A percentile compares a stretch with the other conserved stretches of the same genome.
phyloP scores from a whole-genome alignment of 64 coral and sea anemone species.

The Montipora capricornis region DNA sequence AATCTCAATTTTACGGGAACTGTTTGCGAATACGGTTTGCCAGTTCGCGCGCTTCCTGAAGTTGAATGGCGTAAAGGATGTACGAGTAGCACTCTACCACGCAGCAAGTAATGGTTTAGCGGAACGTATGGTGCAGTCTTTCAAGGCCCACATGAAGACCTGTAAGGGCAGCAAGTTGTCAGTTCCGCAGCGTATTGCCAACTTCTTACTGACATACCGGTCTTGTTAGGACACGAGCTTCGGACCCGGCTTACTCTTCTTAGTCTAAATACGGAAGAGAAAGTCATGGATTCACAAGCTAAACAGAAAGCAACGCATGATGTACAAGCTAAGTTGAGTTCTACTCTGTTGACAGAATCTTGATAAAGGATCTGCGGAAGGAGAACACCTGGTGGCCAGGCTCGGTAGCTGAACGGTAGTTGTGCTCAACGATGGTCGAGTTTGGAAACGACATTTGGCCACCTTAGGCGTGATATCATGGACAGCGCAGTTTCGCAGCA shows the following conservation, averaged over 20 bases:
- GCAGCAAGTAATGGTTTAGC: constrained; percentile 14
- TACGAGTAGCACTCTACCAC: constrained; percentile 2
- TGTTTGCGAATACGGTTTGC: too few species aligned
- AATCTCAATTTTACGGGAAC: not conserved
- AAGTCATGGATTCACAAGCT: constrained; percentile 35
- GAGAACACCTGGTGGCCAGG: constrained; percentile 36
- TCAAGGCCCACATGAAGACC: not conserved
- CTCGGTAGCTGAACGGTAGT: constrained; percentile 39
- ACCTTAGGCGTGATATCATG: not conserved
- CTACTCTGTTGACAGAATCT: constrained; percentile 22
- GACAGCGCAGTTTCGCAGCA: not conserved
- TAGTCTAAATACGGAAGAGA: constrained; percentile 15
- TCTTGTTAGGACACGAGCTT: constrained; percentile 42
- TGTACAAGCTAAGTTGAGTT: constrained; percentile 34
- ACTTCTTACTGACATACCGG: constrained; percentile 45
- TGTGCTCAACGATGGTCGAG: constrained; percentile 46
- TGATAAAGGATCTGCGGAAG: not conserved
- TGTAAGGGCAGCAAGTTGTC: constrained; percentile 10
- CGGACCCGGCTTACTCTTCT: constrained; percentile 26
- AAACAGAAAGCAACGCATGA: constrained; percentile 51
- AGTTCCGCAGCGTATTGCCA: constrained; percentile 34
- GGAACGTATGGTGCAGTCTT: too few species aligned
- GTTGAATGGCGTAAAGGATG: constrained; percentile 28
- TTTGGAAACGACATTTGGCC: constrained; percentile 57
- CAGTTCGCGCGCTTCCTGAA: not conserved